Base-by-base conservation (phyloP, 2,888 invertebrate genomes). In the Tortrix viridana region DNA sequence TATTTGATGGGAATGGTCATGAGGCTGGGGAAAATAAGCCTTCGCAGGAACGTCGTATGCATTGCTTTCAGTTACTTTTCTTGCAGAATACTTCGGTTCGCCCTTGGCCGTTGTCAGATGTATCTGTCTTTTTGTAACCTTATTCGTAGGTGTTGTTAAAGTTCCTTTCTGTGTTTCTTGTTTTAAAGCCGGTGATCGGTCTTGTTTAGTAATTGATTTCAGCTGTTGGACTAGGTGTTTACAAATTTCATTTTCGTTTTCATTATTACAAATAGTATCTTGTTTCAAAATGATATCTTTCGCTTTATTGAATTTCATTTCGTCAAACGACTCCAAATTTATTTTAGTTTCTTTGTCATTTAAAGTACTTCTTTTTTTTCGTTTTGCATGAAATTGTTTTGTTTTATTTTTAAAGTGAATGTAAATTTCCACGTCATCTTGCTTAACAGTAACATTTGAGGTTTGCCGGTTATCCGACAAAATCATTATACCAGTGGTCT, bases 241-340 rank as follows among this genome's bases (percentile, higher is more conserved):
- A 56, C 92, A 92, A 37, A 82, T 71, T 60, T 82, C 74, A 68
- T 81, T 76, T 65, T 81, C 74, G 47, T 76, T 76, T 46, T 81
- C 75, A 38, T 81, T 70, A 20, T 80, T 82, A 56, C 92, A 92
- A 38, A 80, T 43, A 59, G 78, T 66, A n/a, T 86, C 74, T 62
- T 89, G 82, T 37, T 85, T 81, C 22, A 77, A 67, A 60, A 92
- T 81, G 1, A 88, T 75, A 65, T 86, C 82, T 74, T 80, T 84
- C 0, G 81, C 85, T 71, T 77, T 80, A 68, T 74, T 71, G 22
- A 81, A 68, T 50, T 84, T 73, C 38, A 76, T 71, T 18, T 84
- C 81, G 54, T 76, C 81, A 20, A 82, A 78, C 62, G 76, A 74
- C 54, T 75, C 48, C 5, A 56, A 23, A 44, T 50, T 4, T 37